Percentiles rank a stretch among this genome's conserved stretches.
These are phyloP conservation scores for Fistularia tabacaria DNA, from an alignment of 2,797 vertebrate genomes.

Conservation along the genomic window DNA sequence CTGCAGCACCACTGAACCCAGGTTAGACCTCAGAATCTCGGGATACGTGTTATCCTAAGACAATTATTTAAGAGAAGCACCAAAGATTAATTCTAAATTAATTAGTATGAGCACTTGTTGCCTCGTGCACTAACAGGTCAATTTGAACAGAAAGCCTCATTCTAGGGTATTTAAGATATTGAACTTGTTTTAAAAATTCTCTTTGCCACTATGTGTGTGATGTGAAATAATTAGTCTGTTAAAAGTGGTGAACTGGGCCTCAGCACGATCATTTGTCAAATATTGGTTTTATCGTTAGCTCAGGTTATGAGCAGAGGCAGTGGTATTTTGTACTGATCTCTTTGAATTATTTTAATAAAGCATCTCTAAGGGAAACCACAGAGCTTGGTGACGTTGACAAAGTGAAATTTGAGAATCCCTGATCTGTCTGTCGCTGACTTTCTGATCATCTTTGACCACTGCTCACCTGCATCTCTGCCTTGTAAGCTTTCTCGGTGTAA, in stretches of 20 bases:
- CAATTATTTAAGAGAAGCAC: slow-evolving; percentile 3
- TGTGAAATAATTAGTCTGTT: slow-evolving; percentile 58
- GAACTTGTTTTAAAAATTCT: slow-evolving; percentile 62
- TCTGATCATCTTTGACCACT: too few relatives aligned
- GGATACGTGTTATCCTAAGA: slow-evolving; percentile 97
- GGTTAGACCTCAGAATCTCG: slow-evolving; percentile 96
- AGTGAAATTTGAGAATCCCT: too few relatives aligned
- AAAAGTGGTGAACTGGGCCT: slow-evolving; percentile 40
- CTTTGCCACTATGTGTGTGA: slow-evolving; percentile 46
- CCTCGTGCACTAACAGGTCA: slow-evolving; percentile 53
- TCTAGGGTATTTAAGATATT: slow-evolving; percentile 57
- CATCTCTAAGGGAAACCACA: too few relatives aligned
- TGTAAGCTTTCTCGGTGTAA: slow-evolving; percentile 98
- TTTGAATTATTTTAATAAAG: slow-evolving; percentile 14
- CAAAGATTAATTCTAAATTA: slow-evolving; percentile 39
- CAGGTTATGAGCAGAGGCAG: slow-evolving; percentile 30
- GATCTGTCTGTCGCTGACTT: too few relatives aligned
- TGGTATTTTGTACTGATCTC: slow-evolving; percentile 18
- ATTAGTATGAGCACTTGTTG: slow-evolving; percentile 56
- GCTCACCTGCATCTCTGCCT: slow-evolving; percentile 97
- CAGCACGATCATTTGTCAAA: slow-evolving; percentile 56
- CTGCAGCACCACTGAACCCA: slow-evolving; percentile 96
- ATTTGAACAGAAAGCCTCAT: slow-evolving; percentile 37
- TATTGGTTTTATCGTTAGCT: slow-evolving; percentile 25
- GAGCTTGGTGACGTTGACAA: too few relatives aligned